Evolutionary conservation across 37 sponge, comb jelly and placozoan genomes (phyloP).

Genomic region (Lycopodina hypogea): DNA sequence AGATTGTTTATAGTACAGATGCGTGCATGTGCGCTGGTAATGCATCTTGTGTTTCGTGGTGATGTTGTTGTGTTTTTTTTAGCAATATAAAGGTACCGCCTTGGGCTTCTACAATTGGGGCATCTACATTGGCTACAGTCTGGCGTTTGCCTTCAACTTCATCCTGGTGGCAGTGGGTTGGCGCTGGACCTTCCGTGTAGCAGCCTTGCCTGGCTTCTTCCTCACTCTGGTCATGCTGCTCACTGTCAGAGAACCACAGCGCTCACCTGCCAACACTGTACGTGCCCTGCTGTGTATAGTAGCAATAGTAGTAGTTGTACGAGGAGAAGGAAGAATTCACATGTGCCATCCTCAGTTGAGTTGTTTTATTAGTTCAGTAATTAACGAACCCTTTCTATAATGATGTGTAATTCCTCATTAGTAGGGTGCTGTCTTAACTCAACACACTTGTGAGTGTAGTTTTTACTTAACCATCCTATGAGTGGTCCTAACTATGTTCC

Average conservation of each 20-base stretch:
- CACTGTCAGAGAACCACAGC: constrained; percentile 65
- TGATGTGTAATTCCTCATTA: too few relatives aligned
- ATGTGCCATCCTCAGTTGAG: too few relatives aligned
- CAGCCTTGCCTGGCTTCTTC: constrained; percentile 54
- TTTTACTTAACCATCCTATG: too few relatives aligned
- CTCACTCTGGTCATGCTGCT: constrained; percentile 41
- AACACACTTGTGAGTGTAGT: too few relatives aligned
- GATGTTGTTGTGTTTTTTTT: too few relatives aligned
- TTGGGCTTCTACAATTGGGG: constrained; percentile 79
- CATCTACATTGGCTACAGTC: constrained; percentile 73
- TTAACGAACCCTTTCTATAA: too few relatives aligned
- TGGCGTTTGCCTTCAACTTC: constrained; percentile 63
- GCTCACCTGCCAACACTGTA: background rate
- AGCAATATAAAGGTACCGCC: constrained; percentile 61
- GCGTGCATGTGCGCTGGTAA: too few relatives aligned
- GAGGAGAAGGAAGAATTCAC: too few relatives aligned
- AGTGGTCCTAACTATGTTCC: too few relatives aligned
- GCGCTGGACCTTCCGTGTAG: constrained; percentile 69
- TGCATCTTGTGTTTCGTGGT: too few relatives aligned
- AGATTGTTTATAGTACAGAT: background rate
- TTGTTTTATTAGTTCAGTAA: too few relatives aligned
- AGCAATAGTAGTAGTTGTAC: background rate
- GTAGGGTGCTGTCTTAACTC: too few relatives aligned
- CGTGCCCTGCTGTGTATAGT: background rate
- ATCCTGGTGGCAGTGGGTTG: constrained; percentile 44